phyloP scores from a whole-genome alignment of 2,113 vertebrate species.

The Abramis brama region DNA sequence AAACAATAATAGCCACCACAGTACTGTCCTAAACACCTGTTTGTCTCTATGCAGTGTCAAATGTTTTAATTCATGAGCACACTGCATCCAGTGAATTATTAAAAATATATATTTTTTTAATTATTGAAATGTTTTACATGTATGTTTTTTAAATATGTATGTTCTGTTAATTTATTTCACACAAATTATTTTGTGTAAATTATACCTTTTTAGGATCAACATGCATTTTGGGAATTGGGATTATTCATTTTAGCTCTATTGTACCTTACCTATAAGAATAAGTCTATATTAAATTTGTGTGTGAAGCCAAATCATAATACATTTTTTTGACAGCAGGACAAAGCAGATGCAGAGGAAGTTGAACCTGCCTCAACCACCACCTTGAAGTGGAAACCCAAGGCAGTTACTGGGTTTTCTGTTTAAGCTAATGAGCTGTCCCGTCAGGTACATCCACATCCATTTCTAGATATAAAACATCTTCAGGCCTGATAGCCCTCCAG shows the following conservation, averaged over 20 bases:
- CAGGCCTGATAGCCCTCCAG: too few relatives aligned
- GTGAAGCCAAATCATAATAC: not conserved
- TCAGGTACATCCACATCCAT: conserved; percentile 4
- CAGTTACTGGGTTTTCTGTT: conserved; percentile 72
- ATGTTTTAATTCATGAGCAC: too few relatives aligned
- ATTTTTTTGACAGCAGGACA: conserved; percentile 66
- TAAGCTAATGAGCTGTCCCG: conserved; percentile 58
- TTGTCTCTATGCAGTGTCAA: too few relatives aligned
- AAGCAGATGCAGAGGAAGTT: conserved; percentile 76
- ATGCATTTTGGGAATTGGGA: not conserved
- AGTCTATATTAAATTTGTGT: not conserved
- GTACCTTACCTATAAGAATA: not conserved
- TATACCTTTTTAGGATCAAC: not conserved
- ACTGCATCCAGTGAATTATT: too few relatives aligned
- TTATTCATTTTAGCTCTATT: not conserved
- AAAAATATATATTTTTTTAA: not conserved
- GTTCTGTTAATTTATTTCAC: too few relatives aligned
- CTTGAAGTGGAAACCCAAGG: conserved; percentile 81
- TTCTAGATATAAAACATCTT: not conserved
- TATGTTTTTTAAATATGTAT: too few relatives aligned
- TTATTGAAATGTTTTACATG: not conserved
- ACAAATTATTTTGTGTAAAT: too few relatives aligned
- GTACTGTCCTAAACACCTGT: too few relatives aligned
- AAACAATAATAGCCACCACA: too few relatives aligned
- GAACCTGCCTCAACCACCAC: conserved; percentile 48